Evolutionary conservation across 2,113 vertebrate species (phyloP), one percentile per base, ranked within the genome.

Genomic region (human): DNA sequence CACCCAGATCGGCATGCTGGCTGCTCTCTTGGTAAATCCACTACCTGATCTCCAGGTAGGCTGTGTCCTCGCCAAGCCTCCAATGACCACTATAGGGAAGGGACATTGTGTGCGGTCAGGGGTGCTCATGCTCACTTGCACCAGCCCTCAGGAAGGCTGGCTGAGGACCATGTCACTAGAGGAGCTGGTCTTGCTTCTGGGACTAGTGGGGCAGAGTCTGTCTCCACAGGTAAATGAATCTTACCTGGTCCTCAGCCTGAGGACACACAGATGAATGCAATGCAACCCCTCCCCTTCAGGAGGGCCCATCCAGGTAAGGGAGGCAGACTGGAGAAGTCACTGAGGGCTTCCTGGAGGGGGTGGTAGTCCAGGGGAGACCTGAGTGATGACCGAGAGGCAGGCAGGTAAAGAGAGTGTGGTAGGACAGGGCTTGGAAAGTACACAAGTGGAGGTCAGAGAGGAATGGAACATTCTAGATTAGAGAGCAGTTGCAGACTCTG

Each of bases 71-170:
- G 5, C 40, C 3, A 23, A 84, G 57, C 10, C 45, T n/a, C 45
- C 52, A 13, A 3, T 48, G 55, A 48, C 40, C 40, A 20, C 48
- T 45, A 5, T 4, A 8, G 57, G n/a, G 27, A 18, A 4, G n/a
- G n/a, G 38, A 3, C 16, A 50, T 6, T n/a, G 38, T 1, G 16
- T 4, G 14, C 3, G 16, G 52, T 2, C 85, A 61, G 25, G 0
- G 0, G 20, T 32, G 14, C 35, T 81, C 75, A 25, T 3, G 1
- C 12, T 40, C 9, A 22, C 0, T 0, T 1, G 12, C 61, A 64
- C 27, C 30, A 23, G 64, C 66, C 76, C 17, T 13, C 6, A 25
- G 18, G 25, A 32, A n/a, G 45, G 43, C 78, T 30, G 14, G 35
- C 59, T 23, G 30, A 48, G 11, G 9, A 38, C 11, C 14, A 2